Percentiles rank a stretch among this genome's conserved stretches.
These are phyloP conservation scores for Hemichromis elongatus DNA, from an alignment of 2,113 vertebrate genomes.

Conservation along the genomic window DNA sequence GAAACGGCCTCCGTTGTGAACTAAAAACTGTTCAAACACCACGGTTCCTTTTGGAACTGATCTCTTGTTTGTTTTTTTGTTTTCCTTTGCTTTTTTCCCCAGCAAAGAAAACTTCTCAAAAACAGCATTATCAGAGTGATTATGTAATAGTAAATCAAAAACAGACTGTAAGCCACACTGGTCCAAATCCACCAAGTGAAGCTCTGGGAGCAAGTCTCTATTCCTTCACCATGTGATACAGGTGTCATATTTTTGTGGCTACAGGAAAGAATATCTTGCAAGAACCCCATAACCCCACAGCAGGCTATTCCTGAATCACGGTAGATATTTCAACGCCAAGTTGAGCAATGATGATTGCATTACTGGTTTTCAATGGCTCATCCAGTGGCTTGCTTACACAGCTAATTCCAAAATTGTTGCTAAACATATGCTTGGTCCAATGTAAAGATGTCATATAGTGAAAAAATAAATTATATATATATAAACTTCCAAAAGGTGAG, in stretches of 20 bases:
- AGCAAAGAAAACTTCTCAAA: slow-evolving; percentile 42
- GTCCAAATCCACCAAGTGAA: slow-evolving; percentile 46
- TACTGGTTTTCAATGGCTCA: slow-evolving; percentile 18
- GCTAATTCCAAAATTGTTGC: not conserved
- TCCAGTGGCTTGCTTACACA: not conserved
- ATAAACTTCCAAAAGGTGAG: not conserved
- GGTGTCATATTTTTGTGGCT: slow-evolving; percentile 32
- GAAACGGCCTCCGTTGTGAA: slow-evolving; percentile 12
- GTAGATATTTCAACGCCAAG: not conserved
- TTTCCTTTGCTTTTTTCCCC: slow-evolving; percentile 11
- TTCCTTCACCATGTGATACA: slow-evolving; percentile 16
- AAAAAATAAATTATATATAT: not conserved
- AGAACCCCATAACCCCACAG: not conserved
- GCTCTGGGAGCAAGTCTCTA: not conserved
- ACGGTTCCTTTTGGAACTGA: slow-evolving; percentile 35
- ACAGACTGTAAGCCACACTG: slow-evolving; percentile 39
- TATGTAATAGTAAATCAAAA: slow-evolving; percentile 62
- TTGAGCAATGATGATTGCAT: not conserved
- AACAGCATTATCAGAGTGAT: slow-evolving; percentile 46
- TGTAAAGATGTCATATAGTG: not conserved
- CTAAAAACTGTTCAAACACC: slow-evolving; percentile 34
- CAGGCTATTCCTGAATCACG: not conserved
- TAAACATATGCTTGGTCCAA: not conserved
- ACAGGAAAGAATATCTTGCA: not conserved
- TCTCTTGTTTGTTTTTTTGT: slow-evolving; percentile 50